Conservation (phyloP, 2,888 invertebrate genomes). For the Ceraclea dissimilis region DNA sequence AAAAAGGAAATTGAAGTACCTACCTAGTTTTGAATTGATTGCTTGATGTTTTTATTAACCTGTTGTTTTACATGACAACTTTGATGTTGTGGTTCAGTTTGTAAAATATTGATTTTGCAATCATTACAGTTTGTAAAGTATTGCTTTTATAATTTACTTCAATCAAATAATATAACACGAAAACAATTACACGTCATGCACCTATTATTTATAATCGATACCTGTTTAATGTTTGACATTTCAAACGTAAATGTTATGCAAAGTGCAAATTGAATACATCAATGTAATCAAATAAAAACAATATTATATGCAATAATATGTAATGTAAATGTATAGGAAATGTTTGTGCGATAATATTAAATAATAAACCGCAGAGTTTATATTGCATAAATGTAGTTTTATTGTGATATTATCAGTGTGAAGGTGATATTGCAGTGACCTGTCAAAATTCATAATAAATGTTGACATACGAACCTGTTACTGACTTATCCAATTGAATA, state of each 20-base stretch:
- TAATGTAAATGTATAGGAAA: background rate
- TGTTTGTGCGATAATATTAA: background rate
- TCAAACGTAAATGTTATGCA: background rate
- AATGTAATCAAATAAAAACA: background rate
- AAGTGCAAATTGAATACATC: background rate
- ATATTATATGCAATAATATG: background rate
- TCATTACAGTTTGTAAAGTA: too few species aligned
- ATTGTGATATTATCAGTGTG: background rate
- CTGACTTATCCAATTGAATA: constrained; percentile 5
- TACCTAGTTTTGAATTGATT: too few species aligned
- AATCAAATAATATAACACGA: too few species aligned
- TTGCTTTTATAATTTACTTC: too few species aligned
- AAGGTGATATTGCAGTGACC: constrained; percentile 12
- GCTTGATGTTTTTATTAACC: too few species aligned
- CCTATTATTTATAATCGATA: background rate
- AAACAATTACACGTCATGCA: too few species aligned
- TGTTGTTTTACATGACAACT: too few species aligned
- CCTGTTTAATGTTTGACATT: background rate
- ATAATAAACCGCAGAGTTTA: too few species aligned
- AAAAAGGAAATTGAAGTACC: too few species aligned
- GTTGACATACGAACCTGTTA: constrained; percentile 25
- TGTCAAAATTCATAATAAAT: constrained; percentile 22
- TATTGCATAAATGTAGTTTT: too few species aligned
- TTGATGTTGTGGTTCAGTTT: too few species aligned
- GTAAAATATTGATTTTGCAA: too few species aligned